A percentile compares a stretch with the other conserved stretches of the same genome.
phyloP scores from a whole-genome alignment of 1,140 invertebrate genomes.

The Reticulitermes speratus region DNA sequence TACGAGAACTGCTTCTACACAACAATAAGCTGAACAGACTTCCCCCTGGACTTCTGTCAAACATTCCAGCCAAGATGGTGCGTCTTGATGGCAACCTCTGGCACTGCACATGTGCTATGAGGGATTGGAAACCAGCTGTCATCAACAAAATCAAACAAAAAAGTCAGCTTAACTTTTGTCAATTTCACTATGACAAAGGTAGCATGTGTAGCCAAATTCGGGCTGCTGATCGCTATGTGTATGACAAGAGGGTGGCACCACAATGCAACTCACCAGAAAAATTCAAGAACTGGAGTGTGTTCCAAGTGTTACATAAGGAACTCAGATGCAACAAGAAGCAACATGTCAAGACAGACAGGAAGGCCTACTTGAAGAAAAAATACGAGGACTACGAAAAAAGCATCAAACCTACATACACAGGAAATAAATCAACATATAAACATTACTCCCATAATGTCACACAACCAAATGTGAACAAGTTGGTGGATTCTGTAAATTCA shows the following conservation, averaged over 20 bases:
- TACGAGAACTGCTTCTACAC: slow-evolving; percentile 61
- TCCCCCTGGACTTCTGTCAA: slow-evolving; percentile 57
- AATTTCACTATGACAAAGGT: slow-evolving; percentile 47
- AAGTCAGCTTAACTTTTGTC: slow-evolving; percentile 45
- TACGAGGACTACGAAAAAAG: slow-evolving; percentile 36
- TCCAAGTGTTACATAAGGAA: slow-evolving; percentile 56
- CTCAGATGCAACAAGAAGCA: slow-evolving; percentile 27
- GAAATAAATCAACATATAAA: not conserved
- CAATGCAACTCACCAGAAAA: slow-evolving; percentile 59
- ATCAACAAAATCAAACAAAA: slow-evolving; percentile 50
- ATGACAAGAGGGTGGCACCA: slow-evolving; percentile 60
- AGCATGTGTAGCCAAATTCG: slow-evolving; percentile 42
- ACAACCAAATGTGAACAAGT: not conserved
- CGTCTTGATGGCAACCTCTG: slow-evolving; percentile 65
- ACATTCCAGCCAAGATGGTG: slow-evolving; percentile 53
- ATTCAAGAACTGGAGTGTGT: slow-evolving; percentile 60
- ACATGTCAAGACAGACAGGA: not conserved
- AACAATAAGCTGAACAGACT: slow-evolving; percentile 59
- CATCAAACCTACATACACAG: slow-evolving; percentile 24
- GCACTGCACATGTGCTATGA: slow-evolving; percentile 67
- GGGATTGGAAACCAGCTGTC: slow-evolving; percentile 55
- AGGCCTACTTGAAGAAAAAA: slow-evolving; percentile 30
- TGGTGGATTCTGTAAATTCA: not conserved
- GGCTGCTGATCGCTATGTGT: slow-evolving; percentile 49
- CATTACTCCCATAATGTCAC: not conserved